A percentile compares a stretch with the other conserved stretches of the same genome.
These are phyloP conservation scores for Stomorhina lunata DNA, from an alignment of 2,888 invertebrate species.

Conservation along the genomic window DNA sequence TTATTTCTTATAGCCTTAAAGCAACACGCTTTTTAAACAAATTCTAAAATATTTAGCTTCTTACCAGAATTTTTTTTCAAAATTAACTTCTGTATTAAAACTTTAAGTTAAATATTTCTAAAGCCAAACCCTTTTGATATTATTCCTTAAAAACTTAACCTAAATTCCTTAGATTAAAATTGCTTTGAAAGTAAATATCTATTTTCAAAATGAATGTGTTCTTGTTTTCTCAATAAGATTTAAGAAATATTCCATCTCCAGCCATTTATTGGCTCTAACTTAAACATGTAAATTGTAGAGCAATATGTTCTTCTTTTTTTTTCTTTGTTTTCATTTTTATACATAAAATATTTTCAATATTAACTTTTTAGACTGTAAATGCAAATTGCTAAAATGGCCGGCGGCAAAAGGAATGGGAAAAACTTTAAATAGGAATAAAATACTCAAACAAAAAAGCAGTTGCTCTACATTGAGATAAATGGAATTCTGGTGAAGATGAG, in stretches of 20 bases:
- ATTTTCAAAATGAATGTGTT: background rate
- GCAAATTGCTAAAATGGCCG: conserved; percentile 50
- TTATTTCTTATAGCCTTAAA: too few species aligned
- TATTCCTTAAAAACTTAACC: too few species aligned
- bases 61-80: too few species aligned
- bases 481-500: conserved; percentile 19
- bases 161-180: background rate
- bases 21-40: too few species aligned
- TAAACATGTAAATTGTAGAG: conserved; percentile 28
- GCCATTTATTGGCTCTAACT: conserved; percentile 5
- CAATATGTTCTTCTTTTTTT: conserved; percentile 10
- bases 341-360: conserved; percentile 50
- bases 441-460: background rate
- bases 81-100: too few species aligned
- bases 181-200: too few species aligned
- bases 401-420: conserved; percentile 18
- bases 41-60: too few species aligned
- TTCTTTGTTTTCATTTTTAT: background rate
- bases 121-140: background rate
- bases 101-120: too few species aligned
- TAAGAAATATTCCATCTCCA: background rate
- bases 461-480: conserved; percentile 36
- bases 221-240: conserved; percentile 10
- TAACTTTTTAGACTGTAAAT: conserved; percentile 56
- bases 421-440: conserved; percentile 26